Evolutionary conservation across 2,113 vertebrate species (phyloP).

Genomic region (Clinocottus analis): DNA sequence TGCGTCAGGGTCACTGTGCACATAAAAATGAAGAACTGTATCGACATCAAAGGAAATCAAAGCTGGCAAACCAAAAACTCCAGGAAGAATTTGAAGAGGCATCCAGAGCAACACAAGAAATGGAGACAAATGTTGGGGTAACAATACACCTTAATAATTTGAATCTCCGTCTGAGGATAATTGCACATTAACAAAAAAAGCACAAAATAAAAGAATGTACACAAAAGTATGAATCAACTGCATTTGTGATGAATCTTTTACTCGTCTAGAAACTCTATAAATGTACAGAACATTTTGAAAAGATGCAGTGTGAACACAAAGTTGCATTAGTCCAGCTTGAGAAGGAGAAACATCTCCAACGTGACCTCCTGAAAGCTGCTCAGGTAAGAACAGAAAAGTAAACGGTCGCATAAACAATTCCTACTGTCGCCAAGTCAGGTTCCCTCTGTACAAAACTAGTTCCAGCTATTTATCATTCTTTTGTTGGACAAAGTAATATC

Average conservation of each 20-base stretch:
- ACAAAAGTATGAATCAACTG: not conserved
- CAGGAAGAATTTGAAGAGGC: slow-evolving; percentile 61
- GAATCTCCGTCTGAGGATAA: slow-evolving; percentile 54
- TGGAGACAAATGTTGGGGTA: slow-evolving; percentile 68
- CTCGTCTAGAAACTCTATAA: slow-evolving; percentile 70
- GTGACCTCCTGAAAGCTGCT: slow-evolving; percentile 58
- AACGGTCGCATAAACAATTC: not conserved
- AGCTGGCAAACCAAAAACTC: slow-evolving; percentile 62
- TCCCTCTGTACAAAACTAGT: slow-evolving; percentile 27
- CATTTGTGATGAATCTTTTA: slow-evolving; percentile 16
- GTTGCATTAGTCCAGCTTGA: slow-evolving; percentile 64
- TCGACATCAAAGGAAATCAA: slow-evolving; percentile 38
- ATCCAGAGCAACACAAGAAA: slow-evolving; percentile 35
- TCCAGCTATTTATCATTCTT: slow-evolving; percentile 31
- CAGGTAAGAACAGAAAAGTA: slow-evolving; percentile 59
- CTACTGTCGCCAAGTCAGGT: slow-evolving; percentile 25
- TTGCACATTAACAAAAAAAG: not conserved
- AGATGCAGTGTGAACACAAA: slow-evolving; percentile 64
- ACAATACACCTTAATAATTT: slow-evolving; percentile 36
- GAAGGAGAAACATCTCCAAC: slow-evolving; percentile 54
- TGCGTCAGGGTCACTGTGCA: slow-evolving; percentile 60
- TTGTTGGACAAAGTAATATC: slow-evolving; percentile 28
- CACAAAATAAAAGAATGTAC: not conserved
- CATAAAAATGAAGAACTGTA: slow-evolving; percentile 40
- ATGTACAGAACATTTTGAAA: slow-evolving; percentile 55